Evolutionary conservation across 2,113 vertebrate genomes (phyloP), one percentile per base, ranked within the genome.

Genomic region (Poeciliopsis turrubarensis): DNA sequence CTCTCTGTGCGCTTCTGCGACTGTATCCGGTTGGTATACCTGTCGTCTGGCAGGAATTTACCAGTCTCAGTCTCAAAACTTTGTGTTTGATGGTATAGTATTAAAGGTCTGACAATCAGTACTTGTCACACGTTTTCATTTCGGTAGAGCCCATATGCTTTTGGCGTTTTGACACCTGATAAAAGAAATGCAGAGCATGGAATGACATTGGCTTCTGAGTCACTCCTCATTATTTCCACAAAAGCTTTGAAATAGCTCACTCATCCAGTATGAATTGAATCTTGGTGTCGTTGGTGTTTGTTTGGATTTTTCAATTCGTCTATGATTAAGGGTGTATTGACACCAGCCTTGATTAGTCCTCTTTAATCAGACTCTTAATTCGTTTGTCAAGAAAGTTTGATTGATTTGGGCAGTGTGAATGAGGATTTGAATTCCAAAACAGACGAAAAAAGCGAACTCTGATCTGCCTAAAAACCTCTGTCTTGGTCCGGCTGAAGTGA

Each of bases 11-110:
- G 64, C 30, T 32, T 81, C 30, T 37, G 70, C 63, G 9, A 54
- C 25, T 22, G n/a, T 41, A 73, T 72, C 78, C 84, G 73, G 60
- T 72, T 61, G 27, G 65, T 78, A 78, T 57, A 80, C 83, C 80
- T 60, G 75, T 82, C 79, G 74, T 31, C n/a, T 34, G 71, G 67
- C 72, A 81, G 25, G 65, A 22, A 72, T 32, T 44, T 25, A 14
- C 44, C 62, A 61, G 12, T 39, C n/a, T 60, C 57, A 57, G 12
- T 22, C 13, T 19, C 9, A 1, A 32, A 39, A 61, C 4, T 61
- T 19, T 47, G 44, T 47, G 60, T 27, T 27, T 27, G 31, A 7
- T 32, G 29, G 7, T 54, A 9, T 34, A 19, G 15, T 7, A 27
- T 5, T 19, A 14, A 27, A 60, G n/a, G 4, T 5, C 39, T 70